These are phyloP conservation scores for Calameuta pallipes DNA, from an alignment of 2,888 invertebrate genomes.

Conservation along the genomic window DNA sequence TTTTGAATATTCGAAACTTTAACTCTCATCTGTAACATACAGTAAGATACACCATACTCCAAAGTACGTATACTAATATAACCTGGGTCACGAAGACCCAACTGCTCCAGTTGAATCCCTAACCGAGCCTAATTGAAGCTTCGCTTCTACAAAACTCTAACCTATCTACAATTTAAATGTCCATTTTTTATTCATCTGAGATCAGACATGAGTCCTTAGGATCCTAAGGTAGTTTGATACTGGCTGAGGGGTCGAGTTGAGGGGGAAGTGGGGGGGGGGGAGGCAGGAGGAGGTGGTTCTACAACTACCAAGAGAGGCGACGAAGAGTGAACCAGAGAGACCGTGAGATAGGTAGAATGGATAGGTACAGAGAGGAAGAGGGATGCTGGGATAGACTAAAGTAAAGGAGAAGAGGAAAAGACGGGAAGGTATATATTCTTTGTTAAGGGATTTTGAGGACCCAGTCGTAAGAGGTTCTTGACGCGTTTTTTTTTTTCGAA, in stretches of 20 bases:
- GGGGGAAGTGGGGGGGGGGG: too few species aligned
- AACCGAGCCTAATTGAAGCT: slow-evolving; percentile 51
- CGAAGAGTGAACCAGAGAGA: slow-evolving; percentile 18
- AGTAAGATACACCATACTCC: not conserved
- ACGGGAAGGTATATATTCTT: slow-evolving; percentile 42
- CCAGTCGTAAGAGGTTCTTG: slow-evolving; percentile 49
- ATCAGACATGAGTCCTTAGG: slow-evolving; percentile 4
- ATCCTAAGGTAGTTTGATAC: not conserved
- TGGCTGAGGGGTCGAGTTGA: not conserved
- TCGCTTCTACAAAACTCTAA: slow-evolving; percentile 29
- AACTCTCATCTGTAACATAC: not conserved
- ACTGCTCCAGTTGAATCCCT: slow-evolving; percentile 6
- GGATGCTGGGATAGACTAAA: slow-evolving; percentile 9
- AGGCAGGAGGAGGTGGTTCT: slow-evolving; percentile 5
- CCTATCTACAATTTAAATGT: slow-evolving; percentile 42
- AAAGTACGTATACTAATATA: not conserved
- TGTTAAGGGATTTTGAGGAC: slow-evolving; percentile 52
- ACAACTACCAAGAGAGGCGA: slow-evolving; percentile 12
- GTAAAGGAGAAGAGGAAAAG: slow-evolving; percentile 10
- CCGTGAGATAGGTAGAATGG: not conserved
- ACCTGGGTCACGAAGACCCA: not conserved
- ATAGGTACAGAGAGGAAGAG: slow-evolving; percentile 7
- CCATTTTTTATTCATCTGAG: slow-evolving; percentile 36
- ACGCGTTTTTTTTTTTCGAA: slow-evolving; percentile 51
- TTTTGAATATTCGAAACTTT: not conserved